Percentiles rank a stretch among this genome's conserved stretches.
Conservation (phyloP, 2,113 vertebrate genomes). For the Cephalopholis sonnerati region DNA sequence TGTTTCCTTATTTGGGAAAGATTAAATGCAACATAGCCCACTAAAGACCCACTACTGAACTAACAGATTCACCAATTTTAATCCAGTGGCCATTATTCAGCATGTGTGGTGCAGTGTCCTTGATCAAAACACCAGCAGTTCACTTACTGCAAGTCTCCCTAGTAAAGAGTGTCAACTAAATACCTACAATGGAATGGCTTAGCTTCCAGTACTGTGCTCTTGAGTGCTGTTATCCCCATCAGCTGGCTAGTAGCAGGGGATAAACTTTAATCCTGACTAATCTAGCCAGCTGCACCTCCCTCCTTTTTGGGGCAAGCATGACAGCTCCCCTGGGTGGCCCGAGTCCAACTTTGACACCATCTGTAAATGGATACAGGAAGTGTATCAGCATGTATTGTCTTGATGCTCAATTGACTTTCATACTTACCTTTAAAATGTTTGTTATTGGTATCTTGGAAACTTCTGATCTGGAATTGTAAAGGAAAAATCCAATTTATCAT, state of each 20-base stretch:
- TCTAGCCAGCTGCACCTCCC: conserved; percentile 69
- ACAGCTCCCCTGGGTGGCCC: conserved; percentile 23
- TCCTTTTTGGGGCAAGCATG: conserved; percentile 33
- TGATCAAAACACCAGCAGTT: conserved; percentile 2
- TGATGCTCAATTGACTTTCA: not conserved
- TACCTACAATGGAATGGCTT: conserved; percentile 45
- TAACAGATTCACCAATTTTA: not conserved
- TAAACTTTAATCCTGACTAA: conserved; percentile 77
- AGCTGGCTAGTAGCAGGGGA: conserved; percentile 62
- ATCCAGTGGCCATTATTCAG: not conserved
- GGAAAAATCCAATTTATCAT: not conserved
- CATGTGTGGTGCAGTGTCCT: not conserved
- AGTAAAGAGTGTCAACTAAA: conserved; percentile 59
- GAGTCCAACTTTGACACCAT: conserved; percentile 25
- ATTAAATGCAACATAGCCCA: not conserved
- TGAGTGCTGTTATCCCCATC: conserved; percentile 64
- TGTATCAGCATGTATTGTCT: not conserved
- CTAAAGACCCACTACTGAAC: not conserved
- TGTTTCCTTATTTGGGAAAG: not conserved
- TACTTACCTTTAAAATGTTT: conserved; percentile 24
- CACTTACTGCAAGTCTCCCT: not conserved
- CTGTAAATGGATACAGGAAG: conserved; percentile 7
- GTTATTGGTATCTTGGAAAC: not conserved
- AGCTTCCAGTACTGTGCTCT: conserved; percentile 43
- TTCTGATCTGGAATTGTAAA: not conserved